Base-by-base conservation (phyloP, 2,113 vertebrate species). In the Marmota flaviventris region DNA sequence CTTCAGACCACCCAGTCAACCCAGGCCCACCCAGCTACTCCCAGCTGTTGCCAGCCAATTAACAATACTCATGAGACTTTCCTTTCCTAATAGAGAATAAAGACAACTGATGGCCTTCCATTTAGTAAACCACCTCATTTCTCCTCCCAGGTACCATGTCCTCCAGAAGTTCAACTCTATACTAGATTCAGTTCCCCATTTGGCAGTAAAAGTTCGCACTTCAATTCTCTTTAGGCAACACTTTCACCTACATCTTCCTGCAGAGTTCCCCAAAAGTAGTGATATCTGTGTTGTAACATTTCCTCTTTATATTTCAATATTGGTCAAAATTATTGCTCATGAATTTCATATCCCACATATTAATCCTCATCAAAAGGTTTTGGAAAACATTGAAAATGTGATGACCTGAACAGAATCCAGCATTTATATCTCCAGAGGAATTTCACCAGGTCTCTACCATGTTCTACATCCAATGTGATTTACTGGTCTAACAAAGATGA, bases 291-390 rank as follows among this genome's bases (percentile, higher is more conserved):
- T 75, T 72, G 32, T 45, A 39, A 85, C 20, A 53, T 77, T 76
- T 39, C 18, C 13, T 89, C 65, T 69, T 73, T 89, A 29, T 75
- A 90, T 72, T 96, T 96, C 22, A 79, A 83, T 90, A 82, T 61
- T 81, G 24, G 32, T 72, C 77, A 93, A 69, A 89, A 88, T 81
- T 85, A 89, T 11, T 93, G 75, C 14, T 83, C 39, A 91, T 7
- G 4, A 83, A n/a, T 91, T 96, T 56, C 45, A 77, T 4, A 18
- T 16, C 27, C n/a, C 24, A 42, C 12, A 56, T 42, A 75, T 75
- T 58, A 83, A 94, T 85, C 61, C 53, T 91, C 93, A 42, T 12
- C 63, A 73, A 72, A 85, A 87, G n/a, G 13, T 72, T 85, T 89
- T 48, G 9, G 24, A 95, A 92, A 22, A 14, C 32, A 24, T 25